Conservation (phyloP, 2,888 invertebrate genomes). For the Cataglyphis albicans region DNA sequence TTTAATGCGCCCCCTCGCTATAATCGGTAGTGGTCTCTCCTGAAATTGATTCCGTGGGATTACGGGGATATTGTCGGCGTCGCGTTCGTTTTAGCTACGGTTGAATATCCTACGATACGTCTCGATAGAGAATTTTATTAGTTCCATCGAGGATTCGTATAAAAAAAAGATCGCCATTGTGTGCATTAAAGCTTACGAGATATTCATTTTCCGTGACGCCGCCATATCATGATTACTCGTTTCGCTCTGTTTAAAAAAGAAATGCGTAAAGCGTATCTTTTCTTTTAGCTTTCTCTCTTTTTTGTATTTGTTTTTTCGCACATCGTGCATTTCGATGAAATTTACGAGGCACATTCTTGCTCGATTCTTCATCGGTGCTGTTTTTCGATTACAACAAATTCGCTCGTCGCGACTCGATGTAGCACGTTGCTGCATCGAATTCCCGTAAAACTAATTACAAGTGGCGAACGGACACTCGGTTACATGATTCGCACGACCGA, state of each 20-base stretch:
- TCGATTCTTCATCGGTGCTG: background rate
- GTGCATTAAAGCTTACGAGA: conserved; percentile 43
- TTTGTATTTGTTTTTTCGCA: conserved; percentile 9
- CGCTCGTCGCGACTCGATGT: conserved; percentile 29
- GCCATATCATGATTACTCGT: conserved; percentile 16
- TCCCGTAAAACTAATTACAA: conserved; percentile 70
- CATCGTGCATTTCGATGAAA: conserved; percentile 15
- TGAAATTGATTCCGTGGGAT: conserved; percentile 47
- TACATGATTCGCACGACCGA: conserved; percentile 64
- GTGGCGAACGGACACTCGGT: conserved; percentile 56
- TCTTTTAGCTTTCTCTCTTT: background rate
- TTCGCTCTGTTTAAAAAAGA: conserved; percentile 15
- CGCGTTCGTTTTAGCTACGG: background rate
- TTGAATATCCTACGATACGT: conserved; percentile 14
- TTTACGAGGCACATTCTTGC: conserved; percentile 56
- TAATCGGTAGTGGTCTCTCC: conserved; percentile 24
- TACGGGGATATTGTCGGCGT: background rate
- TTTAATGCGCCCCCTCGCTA: conserved; percentile 9
- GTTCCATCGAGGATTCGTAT: no score
- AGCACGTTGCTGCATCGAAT: conserved; percentile 59
- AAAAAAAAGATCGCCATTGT: conserved; percentile 5
- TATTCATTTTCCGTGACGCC: background rate
- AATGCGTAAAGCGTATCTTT: background rate
- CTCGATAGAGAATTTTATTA: background rate
- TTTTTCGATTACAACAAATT: conserved; percentile 12